These are phyloP conservation scores for Ypsolopha sequella DNA, from an alignment of 2,888 invertebrate genomes.

Conservation along the genomic window DNA sequence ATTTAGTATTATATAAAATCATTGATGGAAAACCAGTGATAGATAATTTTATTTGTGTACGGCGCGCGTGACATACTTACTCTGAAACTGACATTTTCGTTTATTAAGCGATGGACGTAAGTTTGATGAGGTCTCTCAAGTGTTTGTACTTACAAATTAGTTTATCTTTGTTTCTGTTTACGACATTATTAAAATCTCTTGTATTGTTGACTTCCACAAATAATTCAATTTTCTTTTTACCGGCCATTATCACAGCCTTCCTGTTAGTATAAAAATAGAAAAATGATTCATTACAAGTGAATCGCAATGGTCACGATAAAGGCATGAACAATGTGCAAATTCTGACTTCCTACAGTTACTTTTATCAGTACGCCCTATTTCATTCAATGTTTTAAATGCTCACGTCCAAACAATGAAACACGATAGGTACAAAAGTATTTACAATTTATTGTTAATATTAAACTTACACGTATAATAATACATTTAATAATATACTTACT, in stretches of 20 bases:
- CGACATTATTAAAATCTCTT: constrained; percentile 35
- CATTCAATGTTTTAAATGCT: too few relatives aligned
- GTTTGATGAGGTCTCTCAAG: too few relatives aligned
- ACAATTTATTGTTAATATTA: background rate
- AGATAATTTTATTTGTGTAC: too few relatives aligned
- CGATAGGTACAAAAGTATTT: background rate
- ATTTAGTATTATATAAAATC: too few relatives aligned
- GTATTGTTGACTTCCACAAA: constrained; percentile 40
- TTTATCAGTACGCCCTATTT: too few relatives aligned
- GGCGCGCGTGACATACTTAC: too few relatives aligned
- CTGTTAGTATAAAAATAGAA: background rate
- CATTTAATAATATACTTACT: background rate
- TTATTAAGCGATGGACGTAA: too few relatives aligned
- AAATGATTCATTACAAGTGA: background rate
- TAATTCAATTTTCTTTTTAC: constrained; percentile 33
- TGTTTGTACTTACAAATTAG: constrained; percentile 34
- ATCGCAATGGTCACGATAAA: background rate
- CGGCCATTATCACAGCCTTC: constrained; percentile 21
- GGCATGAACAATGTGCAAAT: too few relatives aligned
- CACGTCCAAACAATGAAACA: background rate
- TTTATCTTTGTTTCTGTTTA: constrained; percentile 24
- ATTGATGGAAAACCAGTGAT: background rate
- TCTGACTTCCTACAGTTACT: too few relatives aligned
- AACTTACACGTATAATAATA: background rate
- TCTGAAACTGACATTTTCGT: too few relatives aligned